phyloP scores from a whole-genome alignment of 2,888 invertebrate species.

The Chouioia cunea region DNA sequence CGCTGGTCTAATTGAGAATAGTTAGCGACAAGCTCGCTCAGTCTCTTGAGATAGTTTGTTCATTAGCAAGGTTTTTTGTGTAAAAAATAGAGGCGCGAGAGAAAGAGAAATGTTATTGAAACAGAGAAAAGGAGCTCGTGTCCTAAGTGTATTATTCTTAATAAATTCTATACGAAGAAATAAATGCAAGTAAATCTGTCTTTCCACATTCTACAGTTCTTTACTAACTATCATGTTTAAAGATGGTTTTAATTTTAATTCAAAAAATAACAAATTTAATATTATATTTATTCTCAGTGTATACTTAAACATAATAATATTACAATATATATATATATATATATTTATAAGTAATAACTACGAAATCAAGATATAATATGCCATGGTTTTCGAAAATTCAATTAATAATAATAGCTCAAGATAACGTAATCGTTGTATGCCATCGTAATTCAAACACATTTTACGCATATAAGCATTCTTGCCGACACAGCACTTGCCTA shows the following conservation, averaged over 20 bases:
- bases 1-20: slow-evolving; percentile 55
- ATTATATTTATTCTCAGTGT: background rate
- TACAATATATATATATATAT: no score
- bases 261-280: background rate
- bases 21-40: slow-evolving; percentile 51
- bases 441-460: no score
- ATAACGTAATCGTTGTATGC: no score
- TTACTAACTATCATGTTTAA: no score
- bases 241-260: background rate
- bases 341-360: no score
- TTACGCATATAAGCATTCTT: slow-evolving; percentile 38
- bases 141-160: slow-evolving; percentile 60
- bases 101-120: no score
- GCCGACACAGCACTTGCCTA: slow-evolving; percentile 50
- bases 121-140: slow-evolving; percentile 43
- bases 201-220: no score
- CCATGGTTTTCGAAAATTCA: no score
- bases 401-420: no score
- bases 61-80: slow-evolving; percentile 59
- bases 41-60: slow-evolving; percentile 58
- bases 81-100: slow-evolving; percentile 3
- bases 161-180: slow-evolving; percentile 55
- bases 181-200: slow-evolving; percentile 19
- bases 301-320: no score
- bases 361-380: no score